Evolutionary conservation across 2,888 invertebrate genomes (phyloP), one percentile per base, ranked within the genome.

Genomic region (Mesorhabditis spiculigera): DNA sequence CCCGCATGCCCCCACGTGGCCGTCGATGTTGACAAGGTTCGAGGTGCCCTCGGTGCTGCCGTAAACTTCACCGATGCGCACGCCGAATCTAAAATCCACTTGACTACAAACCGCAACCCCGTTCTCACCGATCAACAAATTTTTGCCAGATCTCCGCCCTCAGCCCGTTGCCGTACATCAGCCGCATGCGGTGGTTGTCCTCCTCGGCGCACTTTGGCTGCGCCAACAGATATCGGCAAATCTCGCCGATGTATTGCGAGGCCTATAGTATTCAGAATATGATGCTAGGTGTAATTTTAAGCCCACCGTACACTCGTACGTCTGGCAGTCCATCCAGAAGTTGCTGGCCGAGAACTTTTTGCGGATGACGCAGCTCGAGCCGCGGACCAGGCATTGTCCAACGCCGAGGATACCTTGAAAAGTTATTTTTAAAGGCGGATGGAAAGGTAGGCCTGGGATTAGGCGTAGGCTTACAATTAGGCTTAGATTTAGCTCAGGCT

Each of bases 41-140:
- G 96, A 95, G 86, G 97, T 98, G 79, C 96, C 96, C 88, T 97
- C 96, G 0, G 96, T 97, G 4, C 95, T 94, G 0, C 96, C 96
- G 86, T 97, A 97, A 87, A 97, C 94, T 87, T 97, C 96, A 0
- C 92, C 91, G 43, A 97, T 92, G 75, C 90, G 89, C 70, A 97
- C 93, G 69, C 91, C 91, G 85, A 95, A 96, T 10, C 58, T 50
- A n/a, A 50, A 50, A 50, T 13, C 58, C 10, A 50, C 8, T n/a
- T 50, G 58, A n/a, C 28, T 28, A 28, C 28, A 28, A 50, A n/a
- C 1, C 58, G 3, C 58, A 50, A n/a, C 58, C 58, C 58, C 58
- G 58, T 13, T 50, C 58, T 50, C 3, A 50, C 66, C 96, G 90
- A 45, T 91, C 90, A 4, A 93, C 90, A 86, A 96, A 96, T 79